Evolutionary conservation across 2,888 invertebrate species (phyloP).

Genomic region (Gymnocheta viridis): DNA sequence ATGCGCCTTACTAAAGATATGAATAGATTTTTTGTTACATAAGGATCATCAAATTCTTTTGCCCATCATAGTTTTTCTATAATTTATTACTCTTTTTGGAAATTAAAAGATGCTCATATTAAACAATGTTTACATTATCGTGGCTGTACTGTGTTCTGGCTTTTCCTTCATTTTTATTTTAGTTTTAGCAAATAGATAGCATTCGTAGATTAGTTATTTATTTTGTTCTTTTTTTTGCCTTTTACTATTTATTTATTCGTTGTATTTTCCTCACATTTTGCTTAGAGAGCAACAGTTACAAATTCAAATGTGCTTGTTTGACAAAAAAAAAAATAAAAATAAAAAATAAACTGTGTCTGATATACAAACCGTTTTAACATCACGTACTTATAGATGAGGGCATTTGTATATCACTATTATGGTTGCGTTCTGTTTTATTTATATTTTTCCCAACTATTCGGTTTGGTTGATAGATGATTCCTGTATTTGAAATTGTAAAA

Average conservation of each 20-base stretch:
- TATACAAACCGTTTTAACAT: constrained; percentile 46
- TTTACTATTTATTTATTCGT: constrained; percentile 38
- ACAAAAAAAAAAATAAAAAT: background rate
- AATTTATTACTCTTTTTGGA: too few relatives aligned
- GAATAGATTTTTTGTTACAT: too few relatives aligned
- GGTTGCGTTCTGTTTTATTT: constrained; percentile 1
- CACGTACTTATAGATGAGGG: constrained; percentile 54
- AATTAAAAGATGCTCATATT: too few relatives aligned
- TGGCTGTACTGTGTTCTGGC: background rate
- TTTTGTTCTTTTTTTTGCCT: background rate
- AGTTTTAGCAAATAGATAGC: background rate
- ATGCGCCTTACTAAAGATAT: too few relatives aligned
- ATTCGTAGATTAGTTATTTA: constrained; percentile 38
- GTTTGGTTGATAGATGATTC: background rate
- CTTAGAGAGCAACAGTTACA: constrained; percentile 55
- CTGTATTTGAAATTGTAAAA: background rate
- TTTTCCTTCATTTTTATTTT: background rate
- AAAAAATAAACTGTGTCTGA: background rate
- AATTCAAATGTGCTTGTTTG: constrained; percentile 33
- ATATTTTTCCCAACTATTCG: background rate
- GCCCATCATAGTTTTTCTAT: too few relatives aligned
- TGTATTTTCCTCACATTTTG: constrained; percentile 14
- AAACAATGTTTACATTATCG: background rate
- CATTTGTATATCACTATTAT: constrained; percentile 42
- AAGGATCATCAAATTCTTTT: too few relatives aligned